Evolutionary conservation across 2,888 invertebrate genomes (phyloP).

Genomic region (Spodoptera exigua): DNA sequence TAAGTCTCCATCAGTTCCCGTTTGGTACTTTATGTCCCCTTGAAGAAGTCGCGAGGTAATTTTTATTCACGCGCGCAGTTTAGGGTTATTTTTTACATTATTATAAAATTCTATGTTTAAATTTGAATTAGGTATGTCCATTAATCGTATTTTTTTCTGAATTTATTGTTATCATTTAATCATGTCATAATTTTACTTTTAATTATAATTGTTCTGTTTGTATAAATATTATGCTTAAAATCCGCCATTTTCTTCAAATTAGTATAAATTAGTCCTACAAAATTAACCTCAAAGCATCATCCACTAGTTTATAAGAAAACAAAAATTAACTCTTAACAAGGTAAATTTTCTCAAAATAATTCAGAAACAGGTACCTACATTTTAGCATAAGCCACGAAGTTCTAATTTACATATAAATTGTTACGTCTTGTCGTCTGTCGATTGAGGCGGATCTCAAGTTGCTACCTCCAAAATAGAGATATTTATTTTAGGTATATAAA

Average conservation of each 20-base stretch:
- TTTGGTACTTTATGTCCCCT: constrained; percentile 1
- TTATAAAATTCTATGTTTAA: too few species aligned
- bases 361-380: constrained; percentile 21
- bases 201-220: too few species aligned
- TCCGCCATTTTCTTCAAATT: too few species aligned
- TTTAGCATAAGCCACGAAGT: constrained; percentile 13
- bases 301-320: too few species aligned
- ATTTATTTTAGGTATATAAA: too few species aligned
- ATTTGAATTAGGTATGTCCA: too few species aligned
- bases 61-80: background rate
- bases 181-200: too few species aligned
- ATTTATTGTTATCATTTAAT: too few species aligned
- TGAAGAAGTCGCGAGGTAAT: constrained; percentile 34
- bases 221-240: too few species aligned
- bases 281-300: too few species aligned
- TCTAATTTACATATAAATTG: constrained; percentile 47
- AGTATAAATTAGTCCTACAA: too few species aligned
- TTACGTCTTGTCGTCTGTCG: constrained; percentile 9
- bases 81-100: constrained; percentile 9
- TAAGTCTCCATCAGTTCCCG: constrained; percentile 66
- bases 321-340: background rate
- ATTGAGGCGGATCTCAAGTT: background rate
- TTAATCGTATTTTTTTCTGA: too few species aligned
- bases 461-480: background rate
- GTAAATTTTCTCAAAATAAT: constrained; percentile 17